Base-by-base conservation (phyloP, 2,113 vertebrate genomes). In the Gadus chalcogrammus region DNA sequence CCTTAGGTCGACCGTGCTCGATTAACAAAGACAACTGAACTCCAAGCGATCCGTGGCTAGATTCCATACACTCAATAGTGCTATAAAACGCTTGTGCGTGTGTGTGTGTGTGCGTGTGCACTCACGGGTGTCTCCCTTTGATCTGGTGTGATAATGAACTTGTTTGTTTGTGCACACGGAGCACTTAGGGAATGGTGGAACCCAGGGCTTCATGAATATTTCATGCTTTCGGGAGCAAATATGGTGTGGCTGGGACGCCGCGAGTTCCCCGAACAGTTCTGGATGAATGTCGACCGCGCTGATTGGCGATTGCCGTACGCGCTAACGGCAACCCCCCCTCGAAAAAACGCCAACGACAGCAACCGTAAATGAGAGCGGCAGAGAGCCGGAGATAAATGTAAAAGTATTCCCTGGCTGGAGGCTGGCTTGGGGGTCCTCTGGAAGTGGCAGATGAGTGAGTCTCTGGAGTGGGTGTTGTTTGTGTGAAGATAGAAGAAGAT, bases 191-290 rank as follows among this genome's bases (percentile, higher is more conserved):
- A 77, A 68, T 16, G 22, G 59, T 1, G 6, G 24, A 76, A 75
- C 70, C 66, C 53, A 62, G 81, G 75, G 72, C 81, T 79, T 76
- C 81, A 86, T 87, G 81, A 85, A 89, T 87, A 70, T 87, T 88
- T 84, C 79, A 86, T 84, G 74, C 62, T 74, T 77, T 77, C 20
- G 82, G 73, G 76, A 76, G 79, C 56, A 79, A 88, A 84, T 59
- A 79, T 73, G 77, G 66, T 62, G 73, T 80, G 81, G 76, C 76
- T 56, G 73, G 75, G 75, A 72, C 69, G 15, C 65, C 75, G 1
- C 13, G 61, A 75, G 74, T 58, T 81, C 69, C 70, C 65, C 1
- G 68, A 65, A 66, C 61, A 15, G 64, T 81, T 73, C 59, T 67
- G 72, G 65, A 75, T 64, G 75, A 79, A 68, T 52, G 80, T n/a